Evolutionary conservation across 2,888 invertebrate genomes (phyloP), one percentile per base, ranked within the genome.

Genomic region (Brachypalpus laphriformis): DNA sequence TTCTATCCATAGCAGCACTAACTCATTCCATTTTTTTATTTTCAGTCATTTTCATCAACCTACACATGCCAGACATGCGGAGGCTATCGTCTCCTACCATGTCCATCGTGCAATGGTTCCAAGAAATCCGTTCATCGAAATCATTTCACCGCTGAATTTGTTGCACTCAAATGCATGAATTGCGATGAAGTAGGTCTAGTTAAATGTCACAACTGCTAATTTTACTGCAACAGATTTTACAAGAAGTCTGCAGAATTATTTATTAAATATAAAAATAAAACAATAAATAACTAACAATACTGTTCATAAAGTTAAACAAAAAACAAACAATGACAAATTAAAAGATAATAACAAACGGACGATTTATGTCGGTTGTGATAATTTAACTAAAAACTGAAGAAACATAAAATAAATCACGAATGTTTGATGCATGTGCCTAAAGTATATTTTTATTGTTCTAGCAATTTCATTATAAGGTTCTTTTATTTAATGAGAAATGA

Each of bases 121-220:
- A 99, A 99, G 94, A 98, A 98, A 93, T 98, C 98, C 16, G 95
- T 98, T 61, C 97, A 97, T 91, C 94, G 98, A 88, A 98, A 98
- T 93, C 96, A 98, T 91, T 98, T 98, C 92, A 98, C 98, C 0
- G 95, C 97, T 40, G 98, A 98, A 93, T 97, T 98, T 91, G 96
- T 97, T 82, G 98, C 98, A 18, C 94, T 99, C 88, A 97, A 97
- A 90, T 98, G 98, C 92, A 97, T 97, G 96, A 97, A 96, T 91
- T 98, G 98, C 92, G 98, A 99, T 91, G 98, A 98, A 92, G 98
- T 97, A 74, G 99, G 98, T 56, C 94, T 99, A 59, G 96, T 98
- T 45, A 94, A 95, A 89, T 99, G 98, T 92, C 95, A 95, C 88
- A 94, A 95, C 87, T 99, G 99, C 93, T 96, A 91, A 92, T 25